These are phyloP conservation scores for Nemopilema nomurai DNA, from an alignment of 30 jellyfish, hydroid and myxozoan genomes.

Conservation along the genomic window DNA sequence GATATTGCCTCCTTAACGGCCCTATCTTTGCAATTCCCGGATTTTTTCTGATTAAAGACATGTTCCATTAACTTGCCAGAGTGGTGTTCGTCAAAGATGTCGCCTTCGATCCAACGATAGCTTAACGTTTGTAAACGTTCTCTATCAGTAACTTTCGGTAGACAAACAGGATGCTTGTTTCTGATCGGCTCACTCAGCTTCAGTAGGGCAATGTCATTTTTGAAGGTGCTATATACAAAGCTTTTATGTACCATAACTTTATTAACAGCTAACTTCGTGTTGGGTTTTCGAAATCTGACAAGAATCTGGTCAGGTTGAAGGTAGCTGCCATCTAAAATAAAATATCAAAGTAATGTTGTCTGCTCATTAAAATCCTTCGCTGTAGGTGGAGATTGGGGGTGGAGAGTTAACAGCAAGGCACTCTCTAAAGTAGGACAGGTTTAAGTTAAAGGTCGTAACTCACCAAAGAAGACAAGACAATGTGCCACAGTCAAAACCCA, in stretches of 20 bases:
- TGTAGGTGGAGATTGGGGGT: no score
- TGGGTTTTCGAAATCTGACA: conserved; percentile 1
- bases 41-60: not conserved
- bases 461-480: conserved; percentile 35
- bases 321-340: conserved; percentile 12
- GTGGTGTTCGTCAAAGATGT: not conserved
- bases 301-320: not conserved
- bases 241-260: conserved; percentile 4
- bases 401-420: no score
- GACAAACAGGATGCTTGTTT: conserved; percentile 1
- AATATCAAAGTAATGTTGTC: no score
- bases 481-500: conserved; percentile 43
- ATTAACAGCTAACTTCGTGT: not conserved
- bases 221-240: conserved; percentile 21
- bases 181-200: not conserved
- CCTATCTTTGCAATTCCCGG: not conserved
- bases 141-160: not conserved
- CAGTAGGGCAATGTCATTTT: conserved; percentile 32
- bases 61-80: conserved; percentile 6
- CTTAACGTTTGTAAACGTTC: not conserved
- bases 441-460: no score
- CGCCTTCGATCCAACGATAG: conserved; percentile 35
- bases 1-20: conserved; percentile 1
- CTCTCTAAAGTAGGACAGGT: no score
- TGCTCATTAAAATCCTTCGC: no score